A percentile compares a stretch with the other conserved stretches of the same genome.
Conservation (phyloP, 2,888 invertebrate species). For the Brenthis ino region DNA sequence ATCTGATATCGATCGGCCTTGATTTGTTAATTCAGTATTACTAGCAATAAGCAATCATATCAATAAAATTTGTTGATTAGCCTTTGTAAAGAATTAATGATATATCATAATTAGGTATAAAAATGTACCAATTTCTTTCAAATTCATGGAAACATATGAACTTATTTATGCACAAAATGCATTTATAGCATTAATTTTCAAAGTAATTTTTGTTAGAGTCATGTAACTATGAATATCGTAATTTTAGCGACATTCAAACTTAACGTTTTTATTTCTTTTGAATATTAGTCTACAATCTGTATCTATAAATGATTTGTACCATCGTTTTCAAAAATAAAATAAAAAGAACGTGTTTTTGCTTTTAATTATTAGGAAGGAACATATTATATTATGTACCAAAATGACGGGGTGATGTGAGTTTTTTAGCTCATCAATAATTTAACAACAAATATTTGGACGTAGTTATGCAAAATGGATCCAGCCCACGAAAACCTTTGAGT, state of each 20-base stretch:
- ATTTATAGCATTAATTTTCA: no score
- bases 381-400: background rate
- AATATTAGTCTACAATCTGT: no score
- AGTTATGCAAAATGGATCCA: no score
- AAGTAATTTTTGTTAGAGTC: no score
- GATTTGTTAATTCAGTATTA: conserved; percentile 35
- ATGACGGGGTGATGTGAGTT: background rate
- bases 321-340: no score
- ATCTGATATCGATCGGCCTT: conserved; percentile 44
- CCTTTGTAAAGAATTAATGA: conserved; percentile 18
- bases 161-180: background rate
- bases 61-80: conserved; percentile 28
- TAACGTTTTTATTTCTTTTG: no score
- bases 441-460: background rate
- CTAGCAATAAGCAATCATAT: conserved; percentile 23
- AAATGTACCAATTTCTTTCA: background rate
- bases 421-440: conserved; percentile 10
- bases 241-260: no score
- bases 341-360: no score
- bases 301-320: no score
- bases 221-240: no score
- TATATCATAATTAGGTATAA: conserved; percentile 21
- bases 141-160: background rate
- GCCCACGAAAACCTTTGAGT: no score
- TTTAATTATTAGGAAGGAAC: no score